Conservation (phyloP, 2,113 vertebrate genomes). For the Antigone vipio region DNA sequence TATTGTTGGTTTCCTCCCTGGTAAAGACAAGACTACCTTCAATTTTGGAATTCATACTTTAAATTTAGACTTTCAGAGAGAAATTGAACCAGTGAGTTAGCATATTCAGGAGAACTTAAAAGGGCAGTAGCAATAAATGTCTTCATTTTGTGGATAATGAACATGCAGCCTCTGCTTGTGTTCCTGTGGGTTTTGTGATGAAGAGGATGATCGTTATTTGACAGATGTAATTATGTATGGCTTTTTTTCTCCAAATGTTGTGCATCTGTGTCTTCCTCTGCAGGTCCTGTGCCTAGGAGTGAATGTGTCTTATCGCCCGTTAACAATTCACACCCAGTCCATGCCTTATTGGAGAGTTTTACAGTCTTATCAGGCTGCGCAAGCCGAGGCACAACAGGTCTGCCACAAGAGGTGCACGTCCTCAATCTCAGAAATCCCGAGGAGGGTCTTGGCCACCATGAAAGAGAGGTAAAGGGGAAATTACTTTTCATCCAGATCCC, state of each 20-base stretch:
- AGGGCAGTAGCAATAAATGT: background rate
- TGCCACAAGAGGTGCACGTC: conserved; percentile 90
- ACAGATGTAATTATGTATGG: background rate
- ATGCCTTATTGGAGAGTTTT: conserved; percentile 88
- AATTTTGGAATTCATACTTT: background rate
- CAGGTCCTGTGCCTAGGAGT: conserved; percentile 80
- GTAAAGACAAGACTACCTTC: background rate
- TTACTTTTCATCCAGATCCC: background rate
- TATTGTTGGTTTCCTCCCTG: background rate
- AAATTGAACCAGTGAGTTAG: background rate
- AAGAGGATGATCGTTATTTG: background rate
- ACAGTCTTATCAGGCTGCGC: conserved; percentile 89
- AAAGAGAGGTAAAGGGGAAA: conserved; percentile 76
- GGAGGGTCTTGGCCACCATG: conserved; percentile 65
- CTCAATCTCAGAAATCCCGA: conserved; percentile 84
- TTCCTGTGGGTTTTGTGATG: background rate
- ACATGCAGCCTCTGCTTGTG: background rate
- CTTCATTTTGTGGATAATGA: background rate
- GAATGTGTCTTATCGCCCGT: conserved; percentile 84
- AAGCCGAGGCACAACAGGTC: conserved; percentile 82
- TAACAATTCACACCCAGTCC: conserved; percentile 87
- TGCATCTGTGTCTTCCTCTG: conserved; percentile 1
- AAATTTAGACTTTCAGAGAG: background rate
- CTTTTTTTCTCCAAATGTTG: background rate
- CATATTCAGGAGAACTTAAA: background rate